phyloP scores from a whole-genome alignment of 1,140 invertebrate genomes.

The Chironomus tepperi region DNA sequence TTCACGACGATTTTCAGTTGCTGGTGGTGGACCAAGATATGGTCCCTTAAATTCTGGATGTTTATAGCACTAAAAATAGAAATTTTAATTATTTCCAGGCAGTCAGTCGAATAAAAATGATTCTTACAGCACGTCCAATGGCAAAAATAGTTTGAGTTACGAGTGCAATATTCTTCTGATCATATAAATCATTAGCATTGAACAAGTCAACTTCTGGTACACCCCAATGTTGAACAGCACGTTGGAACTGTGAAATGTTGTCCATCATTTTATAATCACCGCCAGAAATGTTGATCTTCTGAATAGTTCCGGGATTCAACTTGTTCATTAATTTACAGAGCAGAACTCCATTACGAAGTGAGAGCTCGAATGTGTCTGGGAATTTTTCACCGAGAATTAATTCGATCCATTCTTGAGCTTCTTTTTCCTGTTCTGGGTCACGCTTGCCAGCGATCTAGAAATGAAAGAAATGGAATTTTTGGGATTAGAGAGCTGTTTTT shows the following conservation, averaged over 20 bases:
- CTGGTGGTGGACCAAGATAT: conserved; percentile 69
- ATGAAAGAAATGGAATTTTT: neutral
- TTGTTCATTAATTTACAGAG: conserved; percentile 81
- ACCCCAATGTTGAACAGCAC: conserved; percentile 76
- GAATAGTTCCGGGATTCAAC: conserved; percentile 69
- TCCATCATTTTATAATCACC: conserved; percentile 93
- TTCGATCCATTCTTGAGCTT: conserved; percentile 85
- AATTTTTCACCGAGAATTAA: conserved; percentile 71
- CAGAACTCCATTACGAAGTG: conserved; percentile 72
- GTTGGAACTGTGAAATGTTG: conserved; percentile 87
- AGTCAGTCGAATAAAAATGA: neutral
- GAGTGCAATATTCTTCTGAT: conserved; percentile 84
- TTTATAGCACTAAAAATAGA: conserved; percentile 60
- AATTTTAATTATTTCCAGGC: neutral
- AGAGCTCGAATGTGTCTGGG: conserved; percentile 64
- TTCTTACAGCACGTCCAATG: conserved; percentile 72
- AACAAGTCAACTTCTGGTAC: conserved; percentile 85
- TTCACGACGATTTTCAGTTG: conserved; percentile 79
- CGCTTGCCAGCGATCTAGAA: conserved; percentile 74
- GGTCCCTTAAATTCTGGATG: conserved; percentile 83
- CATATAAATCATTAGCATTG: conserved; percentile 89
- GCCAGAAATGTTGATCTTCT: conserved; percentile 78
- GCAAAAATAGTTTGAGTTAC: conserved; percentile 83
- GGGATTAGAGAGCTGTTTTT: no score
- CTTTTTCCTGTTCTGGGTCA: conserved; percentile 70